phyloP scores from a whole-genome alignment of 2,113 vertebrate genomes.

The Actenoides lindsayi region DNA sequence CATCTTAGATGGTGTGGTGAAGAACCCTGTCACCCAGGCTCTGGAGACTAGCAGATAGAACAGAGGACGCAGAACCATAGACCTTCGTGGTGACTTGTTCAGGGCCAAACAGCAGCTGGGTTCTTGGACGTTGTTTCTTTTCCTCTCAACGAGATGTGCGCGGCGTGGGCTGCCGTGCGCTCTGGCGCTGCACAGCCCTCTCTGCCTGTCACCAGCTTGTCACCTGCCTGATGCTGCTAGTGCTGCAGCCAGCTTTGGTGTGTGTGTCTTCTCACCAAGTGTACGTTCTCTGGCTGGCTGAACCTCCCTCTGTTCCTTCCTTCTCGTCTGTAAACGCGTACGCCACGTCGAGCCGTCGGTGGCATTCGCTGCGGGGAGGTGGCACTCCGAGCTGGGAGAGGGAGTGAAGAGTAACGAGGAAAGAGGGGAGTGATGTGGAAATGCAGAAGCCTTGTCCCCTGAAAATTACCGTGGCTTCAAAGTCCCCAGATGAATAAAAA shows the following conservation, averaged over 20 bases:
- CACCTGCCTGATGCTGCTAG: neutral
- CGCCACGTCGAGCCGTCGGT: neutral
- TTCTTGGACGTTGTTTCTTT: neutral
- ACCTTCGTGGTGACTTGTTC: neutral
- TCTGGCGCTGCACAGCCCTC: fast-evolving
- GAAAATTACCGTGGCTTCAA: neutral
- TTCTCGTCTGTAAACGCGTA: neutral
- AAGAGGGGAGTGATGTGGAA: neutral
- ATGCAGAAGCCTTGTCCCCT: neutral
- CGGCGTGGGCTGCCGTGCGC: neutral
- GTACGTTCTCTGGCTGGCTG: neutral
- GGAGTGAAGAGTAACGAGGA: neutral
- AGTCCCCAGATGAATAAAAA: conserved; percentile 28
- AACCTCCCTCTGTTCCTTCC: neutral
- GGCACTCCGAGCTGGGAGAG: neutral
- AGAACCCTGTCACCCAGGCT: neutral
- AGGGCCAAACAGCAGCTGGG: neutral
- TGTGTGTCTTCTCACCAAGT: neutral
- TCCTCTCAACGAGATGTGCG: neutral
- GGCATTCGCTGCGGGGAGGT: neutral
- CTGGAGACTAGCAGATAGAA: neutral
- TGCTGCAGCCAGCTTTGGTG: neutral
- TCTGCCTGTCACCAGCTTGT: neutral
- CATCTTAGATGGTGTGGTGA: neutral
- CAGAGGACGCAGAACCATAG: neutral